Evolutionary conservation across 1,140 invertebrate species (phyloP).

Genomic region (Hestina assimilis): DNA sequence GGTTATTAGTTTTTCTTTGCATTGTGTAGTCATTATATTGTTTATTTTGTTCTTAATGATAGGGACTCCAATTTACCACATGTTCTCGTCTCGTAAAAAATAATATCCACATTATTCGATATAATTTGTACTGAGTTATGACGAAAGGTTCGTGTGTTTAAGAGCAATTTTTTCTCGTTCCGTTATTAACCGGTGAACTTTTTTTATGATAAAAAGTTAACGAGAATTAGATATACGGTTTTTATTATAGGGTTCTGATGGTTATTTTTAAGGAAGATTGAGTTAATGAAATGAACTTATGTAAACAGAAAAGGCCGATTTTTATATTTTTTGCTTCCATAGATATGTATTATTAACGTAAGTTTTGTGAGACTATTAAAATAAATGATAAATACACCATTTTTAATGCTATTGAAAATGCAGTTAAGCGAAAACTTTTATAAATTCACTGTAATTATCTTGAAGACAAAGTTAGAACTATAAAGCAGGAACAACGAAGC

Average conservation of each 20-base stretch:
- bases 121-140: conserved; percentile 66
- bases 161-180: conserved; percentile 52
- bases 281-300: conserved; percentile 12
- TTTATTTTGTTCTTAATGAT: conserved; percentile 63
- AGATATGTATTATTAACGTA: no score
- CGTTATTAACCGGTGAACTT: conserved; percentile 59
- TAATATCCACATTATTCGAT: conserved; percentile 68
- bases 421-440: not conserved
- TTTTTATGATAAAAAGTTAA: conserved; percentile 50
- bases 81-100: conserved; percentile 59
- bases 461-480: conserved; percentile 24
- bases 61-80: conserved; percentile 70
- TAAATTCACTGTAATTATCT: not conserved
- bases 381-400: no score
- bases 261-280: no score
- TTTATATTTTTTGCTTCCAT: not conserved
- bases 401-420: no score
- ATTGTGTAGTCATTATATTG: conserved; percentile 58
- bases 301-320: not conserved
- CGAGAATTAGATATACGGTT: conserved; percentile 41
- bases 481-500: conserved; percentile 23
- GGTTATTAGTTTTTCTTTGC: conserved; percentile 48
- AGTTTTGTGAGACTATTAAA: no score
- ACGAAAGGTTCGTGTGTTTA: conserved; percentile 64
- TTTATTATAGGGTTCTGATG: conserved; percentile 21